Conservation (phyloP, 2,113 vertebrate species). For the Cebidichthys violaceus region DNA sequence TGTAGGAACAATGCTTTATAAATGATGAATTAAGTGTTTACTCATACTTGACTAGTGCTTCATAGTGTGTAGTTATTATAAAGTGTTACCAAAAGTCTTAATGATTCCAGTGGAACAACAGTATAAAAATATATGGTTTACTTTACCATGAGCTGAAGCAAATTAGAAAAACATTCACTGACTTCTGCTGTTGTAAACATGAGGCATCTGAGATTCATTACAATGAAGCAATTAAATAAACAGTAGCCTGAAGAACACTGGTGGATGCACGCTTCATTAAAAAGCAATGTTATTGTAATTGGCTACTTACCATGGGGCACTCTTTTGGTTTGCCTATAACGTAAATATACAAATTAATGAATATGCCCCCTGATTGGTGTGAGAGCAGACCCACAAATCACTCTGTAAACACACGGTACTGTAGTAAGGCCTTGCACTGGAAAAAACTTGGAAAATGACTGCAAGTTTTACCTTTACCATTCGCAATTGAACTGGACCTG, state of each 20-base stretch:
- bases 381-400: conserved; percentile 56
- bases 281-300: conserved; percentile 83
- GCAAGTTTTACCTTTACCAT: neutral
- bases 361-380: conserved; percentile 64
- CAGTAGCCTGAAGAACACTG: conserved; percentile 87
- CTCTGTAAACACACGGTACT: neutral
- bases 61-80: no score
- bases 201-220: conserved; percentile 91
- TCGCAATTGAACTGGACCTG: neutral
- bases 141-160: conserved; percentile 77
- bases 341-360: conserved; percentile 82
- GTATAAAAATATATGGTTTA: conserved; percentile 35
- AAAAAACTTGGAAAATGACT: neutral
- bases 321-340: conserved; percentile 58
- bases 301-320: conserved; percentile 70
- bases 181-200: conserved; percentile 85
- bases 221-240: conserved; percentile 92
- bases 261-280: conserved; percentile 89
- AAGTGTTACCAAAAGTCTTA: conserved; percentile 30
- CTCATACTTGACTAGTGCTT: no score
- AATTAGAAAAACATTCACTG: conserved; percentile 82
- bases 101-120: conserved; percentile 38
- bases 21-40: no score
- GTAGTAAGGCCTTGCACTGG: neutral
- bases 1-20: no score